phyloP scores from a whole-genome alignment of 2,888 invertebrate species.

The Eledona agricola region DNA sequence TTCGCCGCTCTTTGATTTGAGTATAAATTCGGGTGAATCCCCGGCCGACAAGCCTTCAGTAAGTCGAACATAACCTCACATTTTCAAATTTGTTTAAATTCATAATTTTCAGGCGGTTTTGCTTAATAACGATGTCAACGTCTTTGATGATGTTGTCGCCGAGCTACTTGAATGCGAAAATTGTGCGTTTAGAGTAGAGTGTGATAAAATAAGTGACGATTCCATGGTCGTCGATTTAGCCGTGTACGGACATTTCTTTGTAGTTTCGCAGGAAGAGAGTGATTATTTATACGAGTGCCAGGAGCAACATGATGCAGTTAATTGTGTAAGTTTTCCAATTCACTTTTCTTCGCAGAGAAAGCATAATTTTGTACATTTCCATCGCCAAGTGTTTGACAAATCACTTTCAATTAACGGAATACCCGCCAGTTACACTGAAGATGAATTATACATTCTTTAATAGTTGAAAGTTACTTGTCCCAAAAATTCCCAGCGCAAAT shows the following conservation, averaged over 20 bases:
- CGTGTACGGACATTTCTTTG: slow-evolving; percentile 40
- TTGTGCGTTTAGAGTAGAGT: slow-evolving; percentile 23
- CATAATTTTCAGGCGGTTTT: slow-evolving; percentile 22
- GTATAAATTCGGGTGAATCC: background rate
- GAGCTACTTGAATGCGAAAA: slow-evolving; percentile 15
- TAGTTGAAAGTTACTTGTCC: too few species aligned
- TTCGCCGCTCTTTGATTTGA: slow-evolving; percentile 18
- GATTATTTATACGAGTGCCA: slow-evolving; percentile 40
- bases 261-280: slow-evolving; percentile 29
- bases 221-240: slow-evolving; percentile 38
- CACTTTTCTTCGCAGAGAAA: too few species aligned
- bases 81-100: slow-evolving; percentile 5
- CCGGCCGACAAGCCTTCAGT: slow-evolving; percentile 22
- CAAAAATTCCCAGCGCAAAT: too few species aligned
- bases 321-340: slow-evolving; percentile 42
- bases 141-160: slow-evolving; percentile 8
- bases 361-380: too few species aligned
- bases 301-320: slow-evolving; percentile 37
- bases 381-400: too few species aligned
- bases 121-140: slow-evolving; percentile 5
- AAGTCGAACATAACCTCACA: slow-evolving; percentile 4
- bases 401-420: too few species aligned
- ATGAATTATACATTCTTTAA: too few species aligned
- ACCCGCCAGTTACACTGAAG: too few species aligned
- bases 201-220: slow-evolving; percentile 31